Base-by-base conservation (phyloP, 2,888 invertebrate genomes). In the Galerucella pusilla region DNA sequence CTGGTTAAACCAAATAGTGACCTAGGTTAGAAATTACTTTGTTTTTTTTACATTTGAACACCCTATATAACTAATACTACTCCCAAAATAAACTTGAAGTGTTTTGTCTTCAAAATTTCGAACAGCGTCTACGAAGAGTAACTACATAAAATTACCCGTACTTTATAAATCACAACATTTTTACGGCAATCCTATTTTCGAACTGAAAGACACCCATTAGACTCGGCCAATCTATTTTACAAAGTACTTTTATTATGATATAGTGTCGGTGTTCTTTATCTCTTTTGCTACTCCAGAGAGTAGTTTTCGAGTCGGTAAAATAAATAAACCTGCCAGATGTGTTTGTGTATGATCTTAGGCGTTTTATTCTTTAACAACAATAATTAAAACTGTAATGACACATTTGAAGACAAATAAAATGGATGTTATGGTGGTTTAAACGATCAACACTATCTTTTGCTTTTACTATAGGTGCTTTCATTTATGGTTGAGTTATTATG, bases 281-380 rank as follows among this genome's bases (percentile, higher is more conserved):
- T 65, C 46, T 65, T 65, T 46, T 46, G 64, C 64, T 42, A 42
- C 35, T 63, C 63, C 7, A 42, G 42, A 60, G 60, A 60, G 60
- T 63, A 16, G 35, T 35, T 63, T 42, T 28, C 35, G 35, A 65
- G 46, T 42, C 46, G 46, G 75, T 70, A 73, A 75, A 78, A 81
- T 81, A 80, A 81, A 81, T 78, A 78, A 78, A 78, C 74, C 73
- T 65, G 69, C 80, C 80, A 80, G 80, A 80, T 80, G 80, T 80
- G 64, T 65, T 63, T 63, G 63, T 64, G 64, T 45, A 46, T 45
- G 64, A 45, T 65, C 46, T 64, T 46, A 46, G 64, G 12, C 46
- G 42, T 65, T 65, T 46, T 65, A 65, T 65, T 46, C 46, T 65
- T 20, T 12, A 74, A 77, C 64, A 68, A 42, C 52, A 65, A 77